These are phyloP conservation scores for Pollenia labialis DNA, from an alignment of 2,888 invertebrate species.

Conservation along the genomic window DNA sequence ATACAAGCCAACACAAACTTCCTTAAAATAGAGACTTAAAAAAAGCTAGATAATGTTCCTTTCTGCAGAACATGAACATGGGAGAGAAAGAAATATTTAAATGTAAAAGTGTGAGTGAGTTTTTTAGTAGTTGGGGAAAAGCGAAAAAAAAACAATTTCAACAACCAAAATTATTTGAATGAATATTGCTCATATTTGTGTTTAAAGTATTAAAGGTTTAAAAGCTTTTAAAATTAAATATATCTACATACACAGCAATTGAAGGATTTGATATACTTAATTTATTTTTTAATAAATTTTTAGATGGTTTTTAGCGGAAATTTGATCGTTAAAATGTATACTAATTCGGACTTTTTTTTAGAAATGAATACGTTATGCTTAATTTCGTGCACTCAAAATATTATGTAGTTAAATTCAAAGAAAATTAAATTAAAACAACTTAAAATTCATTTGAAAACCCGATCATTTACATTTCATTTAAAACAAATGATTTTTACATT, in stretches of 20 bases:
- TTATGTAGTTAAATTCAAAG: too few relatives aligned
- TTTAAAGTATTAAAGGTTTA: conserved; percentile 40
- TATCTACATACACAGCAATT: background rate
- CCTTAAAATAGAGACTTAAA: background rate
- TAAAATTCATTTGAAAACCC: too few relatives aligned
- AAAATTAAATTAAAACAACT: too few relatives aligned
- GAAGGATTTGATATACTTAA: background rate
- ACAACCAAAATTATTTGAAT: conserved; percentile 46
- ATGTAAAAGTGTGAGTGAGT: background rate
- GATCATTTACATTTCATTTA: too few relatives aligned
- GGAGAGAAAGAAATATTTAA: background rate
- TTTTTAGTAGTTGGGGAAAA: background rate
- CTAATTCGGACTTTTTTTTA: too few relatives aligned
- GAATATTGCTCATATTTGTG: conserved; percentile 64
- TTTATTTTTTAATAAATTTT: too few relatives aligned
- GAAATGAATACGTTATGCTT: too few relatives aligned
- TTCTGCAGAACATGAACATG: background rate
- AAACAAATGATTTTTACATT: too few relatives aligned
- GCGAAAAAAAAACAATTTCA: conserved; percentile 19
- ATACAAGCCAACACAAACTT: background rate
- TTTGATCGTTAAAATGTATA: too few relatives aligned
- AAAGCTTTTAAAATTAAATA: conserved; percentile 1
- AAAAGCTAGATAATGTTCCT: background rate
- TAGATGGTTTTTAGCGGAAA: too few relatives aligned
- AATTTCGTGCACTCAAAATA: too few relatives aligned